Evolutionary conservation across 1,140 invertebrate genomes (phyloP).

Genomic region (Monomorium pharaonis): DNA sequence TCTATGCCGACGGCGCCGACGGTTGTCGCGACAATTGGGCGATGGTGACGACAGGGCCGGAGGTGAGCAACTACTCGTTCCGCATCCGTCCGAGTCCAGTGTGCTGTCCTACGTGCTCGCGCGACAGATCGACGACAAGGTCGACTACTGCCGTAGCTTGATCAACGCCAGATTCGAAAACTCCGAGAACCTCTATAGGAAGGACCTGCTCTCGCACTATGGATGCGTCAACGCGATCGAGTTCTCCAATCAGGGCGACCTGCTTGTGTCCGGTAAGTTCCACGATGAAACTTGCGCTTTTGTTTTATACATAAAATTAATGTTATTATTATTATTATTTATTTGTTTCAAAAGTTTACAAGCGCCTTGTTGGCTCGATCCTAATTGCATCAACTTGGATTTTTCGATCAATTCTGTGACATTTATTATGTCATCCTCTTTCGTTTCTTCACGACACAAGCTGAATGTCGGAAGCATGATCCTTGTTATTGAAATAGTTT

Average conservation of each 20-base stretch:
- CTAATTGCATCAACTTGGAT: neutral
- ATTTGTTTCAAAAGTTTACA: neutral
- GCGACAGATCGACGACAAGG: slow-evolving; percentile 84
- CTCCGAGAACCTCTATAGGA: slow-evolving; percentile 92
- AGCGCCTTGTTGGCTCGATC: neutral
- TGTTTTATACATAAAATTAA: too few species aligned
- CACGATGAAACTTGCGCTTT: neutral
- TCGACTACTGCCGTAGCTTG: slow-evolving; percentile 85
- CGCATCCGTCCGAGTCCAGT: slow-evolving; percentile 82
- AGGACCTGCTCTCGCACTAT: slow-evolving; percentile 95
- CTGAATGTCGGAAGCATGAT: neutral
- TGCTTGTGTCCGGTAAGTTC: slow-evolving; percentile 93
- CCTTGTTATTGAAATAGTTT: neutral
- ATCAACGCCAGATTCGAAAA: slow-evolving; percentile 88
- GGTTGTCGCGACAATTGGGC: neutral
- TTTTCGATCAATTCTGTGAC: neutral
- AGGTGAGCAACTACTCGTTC: slow-evolving; percentile 80
- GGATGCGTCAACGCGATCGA: slow-evolving; percentile 99
- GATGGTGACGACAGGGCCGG: neutral
- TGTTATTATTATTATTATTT: neutral
- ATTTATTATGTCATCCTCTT: neutral
- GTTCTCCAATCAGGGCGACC: slow-evolving; percentile 95
- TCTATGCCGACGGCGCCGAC: slow-evolving; percentile 30
- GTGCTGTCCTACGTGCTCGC: slow-evolving; percentile 84
- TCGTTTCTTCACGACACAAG: neutral